phyloP scores from a whole-genome alignment of 2,888 invertebrate species.

The Quadroppia sp. region DNA sequence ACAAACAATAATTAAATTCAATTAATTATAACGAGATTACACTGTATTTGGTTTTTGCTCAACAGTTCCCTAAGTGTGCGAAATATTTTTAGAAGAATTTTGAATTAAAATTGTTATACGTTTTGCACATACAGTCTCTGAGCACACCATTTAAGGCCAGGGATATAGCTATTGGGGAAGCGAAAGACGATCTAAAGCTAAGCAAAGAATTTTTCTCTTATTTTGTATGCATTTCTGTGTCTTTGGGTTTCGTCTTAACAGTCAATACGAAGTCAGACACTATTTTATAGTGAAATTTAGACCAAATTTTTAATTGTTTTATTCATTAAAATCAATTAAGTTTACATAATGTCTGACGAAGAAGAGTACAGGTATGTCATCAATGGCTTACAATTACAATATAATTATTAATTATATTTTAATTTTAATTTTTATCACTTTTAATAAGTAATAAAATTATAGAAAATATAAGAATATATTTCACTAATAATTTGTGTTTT shows the following conservation, averaged over 20 bases:
- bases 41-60: too few relatives aligned
- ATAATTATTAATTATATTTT: neutral
- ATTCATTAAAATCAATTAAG: neutral
- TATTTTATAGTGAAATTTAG: too few relatives aligned
- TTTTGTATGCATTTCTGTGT: neutral
- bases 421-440: too few relatives aligned
- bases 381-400: too few relatives aligned
- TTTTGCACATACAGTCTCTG: neutral
- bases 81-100: slow-evolving; percentile 5
- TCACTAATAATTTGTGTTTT: too few relatives aligned
- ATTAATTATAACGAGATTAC: too few relatives aligned
- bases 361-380: slow-evolving; percentile 25
- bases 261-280: neutral
- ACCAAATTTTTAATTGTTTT: too few relatives aligned
- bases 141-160: slow-evolving; percentile 8
- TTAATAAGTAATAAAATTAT: too few relatives aligned
- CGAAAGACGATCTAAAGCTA: neutral
- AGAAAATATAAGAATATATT: too few relatives aligned
- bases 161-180: neutral
- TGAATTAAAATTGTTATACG: neutral
- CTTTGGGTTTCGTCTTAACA: neutral
- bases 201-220: neutral
- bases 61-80: too few relatives aligned
- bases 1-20: too few relatives aligned
- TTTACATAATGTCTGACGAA: slow-evolving; percentile 20